Evolutionary conservation across 2,113 vertebrate genomes (phyloP).

Genomic region (Protobothrops flavoviridis): DNA sequence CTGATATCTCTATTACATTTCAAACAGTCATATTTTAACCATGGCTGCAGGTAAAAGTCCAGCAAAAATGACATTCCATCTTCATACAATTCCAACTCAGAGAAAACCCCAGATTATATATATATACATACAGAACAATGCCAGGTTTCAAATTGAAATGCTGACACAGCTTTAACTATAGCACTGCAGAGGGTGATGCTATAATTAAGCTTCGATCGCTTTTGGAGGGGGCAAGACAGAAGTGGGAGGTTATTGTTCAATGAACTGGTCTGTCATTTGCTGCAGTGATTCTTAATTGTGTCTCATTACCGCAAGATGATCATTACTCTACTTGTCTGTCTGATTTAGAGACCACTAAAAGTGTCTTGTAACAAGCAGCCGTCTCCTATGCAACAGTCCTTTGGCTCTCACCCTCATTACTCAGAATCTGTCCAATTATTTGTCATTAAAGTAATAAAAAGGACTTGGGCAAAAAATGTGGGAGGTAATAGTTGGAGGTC

Average conservation of each 20-base stretch:
- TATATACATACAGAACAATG: conserved; percentile 51
- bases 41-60: background rate
- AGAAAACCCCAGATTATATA: conserved; percentile 21
- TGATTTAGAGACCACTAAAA: conserved; percentile 87
- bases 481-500: conserved; percentile 78
- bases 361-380: conserved; percentile 80
- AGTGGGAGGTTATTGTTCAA: conserved; percentile 77
- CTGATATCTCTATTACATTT: background rate
- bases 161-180: conserved; percentile 70
- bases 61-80: conserved; percentile 9
- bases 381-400: conserved; percentile 76
- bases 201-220: conserved; percentile 81
- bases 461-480: conserved; percentile 76
- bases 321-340: conserved; percentile 85
- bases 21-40: background rate
- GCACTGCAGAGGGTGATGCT: conserved; percentile 66
- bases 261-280: conserved; percentile 81
- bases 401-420: conserved; percentile 81
- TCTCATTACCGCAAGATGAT: conserved; percentile 81
- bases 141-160: conserved; percentile 65
- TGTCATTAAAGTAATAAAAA: conserved; percentile 88
- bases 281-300: conserved; percentile 80
- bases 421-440: conserved; percentile 88
- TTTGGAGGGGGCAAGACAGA: conserved; percentile 59
- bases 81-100: conserved; percentile 52